Conservation (phyloP, 2,113 vertebrate genomes). For the Alectura lathami region DNA sequence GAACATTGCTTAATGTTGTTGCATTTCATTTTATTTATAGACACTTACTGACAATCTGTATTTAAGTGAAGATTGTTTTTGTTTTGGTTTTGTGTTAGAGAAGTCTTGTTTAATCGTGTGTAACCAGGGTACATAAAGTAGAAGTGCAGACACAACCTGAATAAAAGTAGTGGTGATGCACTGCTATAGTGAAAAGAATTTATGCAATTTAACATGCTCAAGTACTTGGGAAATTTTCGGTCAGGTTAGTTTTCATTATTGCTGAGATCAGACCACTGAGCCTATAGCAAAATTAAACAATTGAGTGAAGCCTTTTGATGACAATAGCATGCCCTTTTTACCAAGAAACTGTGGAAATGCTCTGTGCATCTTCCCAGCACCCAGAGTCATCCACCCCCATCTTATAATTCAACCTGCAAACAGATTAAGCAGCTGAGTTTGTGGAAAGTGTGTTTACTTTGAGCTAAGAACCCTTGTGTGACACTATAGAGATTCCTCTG, state of each 20-base stretch:
- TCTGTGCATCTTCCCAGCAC: constrained; percentile 77
- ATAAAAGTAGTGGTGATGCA: constrained; percentile 30
- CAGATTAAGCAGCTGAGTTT: constrained; percentile 86
- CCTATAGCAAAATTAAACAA: constrained; percentile 70
- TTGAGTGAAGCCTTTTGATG: constrained; percentile 71
- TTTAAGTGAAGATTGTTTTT: background rate
- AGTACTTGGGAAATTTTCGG: constrained; percentile 66
- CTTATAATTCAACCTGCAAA: constrained; percentile 91
- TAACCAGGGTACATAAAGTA: background rate
- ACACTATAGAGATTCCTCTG: constrained; percentile 78
- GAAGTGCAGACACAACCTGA: constrained; percentile 43
- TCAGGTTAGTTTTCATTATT: constrained; percentile 64
- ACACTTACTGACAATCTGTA: background rate
- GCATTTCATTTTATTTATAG: constrained; percentile 13
- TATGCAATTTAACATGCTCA: constrained; percentile 30
- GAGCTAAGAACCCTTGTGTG: constrained; percentile 82
- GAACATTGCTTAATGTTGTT: background rate
- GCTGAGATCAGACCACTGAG: constrained; percentile 58
- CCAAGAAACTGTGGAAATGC: constrained; percentile 76
- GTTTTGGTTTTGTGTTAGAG: background rate
- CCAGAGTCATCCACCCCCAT: constrained; percentile 77
- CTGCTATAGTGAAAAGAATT: constrained; percentile 26
- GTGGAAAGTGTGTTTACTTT: constrained; percentile 86
- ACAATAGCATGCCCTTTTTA: constrained; percentile 70
- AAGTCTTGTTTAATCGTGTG: background rate